Conservation (phyloP, 2,113 vertebrate species). For the Engystomops pustulosus region DNA sequence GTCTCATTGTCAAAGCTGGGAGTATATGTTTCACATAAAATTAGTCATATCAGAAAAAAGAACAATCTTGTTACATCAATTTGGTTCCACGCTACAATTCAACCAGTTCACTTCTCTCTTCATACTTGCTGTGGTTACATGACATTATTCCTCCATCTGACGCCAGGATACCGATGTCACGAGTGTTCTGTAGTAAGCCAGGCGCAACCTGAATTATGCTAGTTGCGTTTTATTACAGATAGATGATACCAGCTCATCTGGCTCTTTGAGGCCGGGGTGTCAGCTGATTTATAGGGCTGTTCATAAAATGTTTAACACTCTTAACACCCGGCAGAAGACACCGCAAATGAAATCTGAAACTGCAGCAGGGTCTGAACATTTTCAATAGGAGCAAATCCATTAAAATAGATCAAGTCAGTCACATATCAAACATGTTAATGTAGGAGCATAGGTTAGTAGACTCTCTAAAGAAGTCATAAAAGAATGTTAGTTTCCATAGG, state of each 20-base stretch:
- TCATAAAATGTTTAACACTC: conserved; percentile 59
- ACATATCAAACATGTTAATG: conserved; percentile 48
- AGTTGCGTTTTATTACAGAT: conserved; percentile 54
- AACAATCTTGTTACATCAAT: not conserved
- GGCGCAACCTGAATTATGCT: conserved; percentile 37
- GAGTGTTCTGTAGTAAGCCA: conserved; percentile 28
- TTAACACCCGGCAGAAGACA: conserved; percentile 58
- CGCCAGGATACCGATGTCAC: conserved; percentile 5
- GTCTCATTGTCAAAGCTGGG: not conserved
- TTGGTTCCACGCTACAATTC: not conserved
- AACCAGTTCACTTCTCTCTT: not conserved
- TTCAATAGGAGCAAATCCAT: conserved; percentile 49
- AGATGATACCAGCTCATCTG: conserved; percentile 58
- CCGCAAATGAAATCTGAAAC: conserved; percentile 59
- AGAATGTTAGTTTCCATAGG: not conserved
- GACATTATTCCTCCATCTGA: conserved; percentile 4
- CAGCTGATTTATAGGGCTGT: conserved; percentile 56
- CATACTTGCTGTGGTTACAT: conserved; percentile 1
- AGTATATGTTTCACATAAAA: not conserved
- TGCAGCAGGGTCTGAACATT: conserved; percentile 45
- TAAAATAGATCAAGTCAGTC: conserved; percentile 45
- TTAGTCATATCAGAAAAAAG: not conserved
- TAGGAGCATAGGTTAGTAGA: conserved; percentile 28
- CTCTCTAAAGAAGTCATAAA: conserved; percentile 11
- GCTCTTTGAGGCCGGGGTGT: conserved; percentile 43